Conservation (phyloP, 2,888 invertebrate genomes). For the Aleiodes leptofemur region DNA sequence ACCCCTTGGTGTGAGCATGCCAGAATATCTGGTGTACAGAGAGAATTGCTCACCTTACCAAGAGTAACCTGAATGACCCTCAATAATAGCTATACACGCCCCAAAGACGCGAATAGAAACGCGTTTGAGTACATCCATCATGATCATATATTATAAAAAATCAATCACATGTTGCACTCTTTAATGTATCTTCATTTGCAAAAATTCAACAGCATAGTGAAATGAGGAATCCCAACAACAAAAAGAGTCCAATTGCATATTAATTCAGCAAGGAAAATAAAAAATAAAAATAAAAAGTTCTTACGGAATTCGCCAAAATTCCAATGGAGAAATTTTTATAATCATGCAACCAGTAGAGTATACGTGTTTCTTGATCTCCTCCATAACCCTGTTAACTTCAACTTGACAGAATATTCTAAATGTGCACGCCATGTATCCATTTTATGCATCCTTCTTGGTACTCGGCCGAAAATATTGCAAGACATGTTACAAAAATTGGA, state of each 20-base stretch:
- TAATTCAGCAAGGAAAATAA: neutral
- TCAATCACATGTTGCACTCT: no score
- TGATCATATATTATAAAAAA: neutral
- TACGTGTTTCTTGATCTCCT: slow-evolving; percentile 8
- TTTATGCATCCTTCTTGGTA: neutral
- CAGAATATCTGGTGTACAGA: slow-evolving; percentile 32
- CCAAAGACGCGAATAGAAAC: slow-evolving; percentile 53
- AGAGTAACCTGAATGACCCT: slow-evolving; percentile 53
- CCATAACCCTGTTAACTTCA: neutral
- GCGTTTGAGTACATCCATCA: slow-evolving; percentile 40
- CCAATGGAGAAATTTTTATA: neutral
- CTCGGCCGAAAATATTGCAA: neutral
- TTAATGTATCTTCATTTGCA: no score
- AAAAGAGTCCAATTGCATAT: no score
- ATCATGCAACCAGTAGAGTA: neutral
- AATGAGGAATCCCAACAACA: no score
- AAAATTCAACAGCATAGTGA: no score
- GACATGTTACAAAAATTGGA: neutral
- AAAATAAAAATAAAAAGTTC: neutral
- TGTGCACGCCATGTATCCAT: slow-evolving; percentile 9
- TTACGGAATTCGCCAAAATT: neutral
- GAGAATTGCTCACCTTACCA: slow-evolving; percentile 50
- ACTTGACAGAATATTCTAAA: neutral
- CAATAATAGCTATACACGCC: slow-evolving; percentile 52
- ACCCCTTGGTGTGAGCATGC: slow-evolving; percentile 44